Conservation (phyloP, 1,140 invertebrate species). For the Eufriesea mexicana region DNA sequence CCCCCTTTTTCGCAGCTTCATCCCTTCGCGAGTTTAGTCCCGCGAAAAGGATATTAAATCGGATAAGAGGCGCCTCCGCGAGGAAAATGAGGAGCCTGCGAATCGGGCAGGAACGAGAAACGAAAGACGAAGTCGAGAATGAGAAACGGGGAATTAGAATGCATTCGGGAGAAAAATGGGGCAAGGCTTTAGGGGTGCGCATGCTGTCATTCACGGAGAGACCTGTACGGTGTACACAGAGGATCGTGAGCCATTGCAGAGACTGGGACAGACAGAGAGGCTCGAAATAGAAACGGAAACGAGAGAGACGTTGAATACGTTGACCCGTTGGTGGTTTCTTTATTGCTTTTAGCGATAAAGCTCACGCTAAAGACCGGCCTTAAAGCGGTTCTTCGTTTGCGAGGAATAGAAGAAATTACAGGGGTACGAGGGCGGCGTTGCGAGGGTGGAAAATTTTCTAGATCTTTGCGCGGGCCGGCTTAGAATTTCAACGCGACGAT, state of each 20-base stretch:
- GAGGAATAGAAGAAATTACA: neutral
- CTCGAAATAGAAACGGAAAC: neutral
- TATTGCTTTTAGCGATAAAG: constrained; percentile 17
- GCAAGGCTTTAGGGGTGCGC: constrained; percentile 28
- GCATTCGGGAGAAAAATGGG: constrained; percentile 19
- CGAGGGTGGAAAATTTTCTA: too few species aligned
- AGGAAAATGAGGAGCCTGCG: constrained; percentile 10
- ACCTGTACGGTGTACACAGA: neutral
- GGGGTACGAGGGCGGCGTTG: neutral
- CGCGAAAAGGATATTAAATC: constrained; percentile 33
- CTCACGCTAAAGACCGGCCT: neutral
- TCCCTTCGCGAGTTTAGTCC: neutral
- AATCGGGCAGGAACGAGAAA: neutral
- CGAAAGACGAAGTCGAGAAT: constrained; percentile 10
- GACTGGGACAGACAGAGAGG: neutral
- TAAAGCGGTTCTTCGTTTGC: neutral
- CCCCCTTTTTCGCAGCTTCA: neutral
- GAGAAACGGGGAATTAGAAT: constrained; percentile 33
- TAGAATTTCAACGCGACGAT: neutral
- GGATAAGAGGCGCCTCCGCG: constrained; percentile 15
- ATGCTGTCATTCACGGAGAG: neutral
- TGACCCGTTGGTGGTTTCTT: constrained; percentile 14
- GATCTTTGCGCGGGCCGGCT: too few species aligned
- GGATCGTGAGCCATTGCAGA: neutral
- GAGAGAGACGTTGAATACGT: constrained; percentile 6